These are phyloP conservation scores for Umimayanthus chanpuru DNA, from an alignment of 92 coral and sea anemone genomes.

Conservation along the genomic window DNA sequence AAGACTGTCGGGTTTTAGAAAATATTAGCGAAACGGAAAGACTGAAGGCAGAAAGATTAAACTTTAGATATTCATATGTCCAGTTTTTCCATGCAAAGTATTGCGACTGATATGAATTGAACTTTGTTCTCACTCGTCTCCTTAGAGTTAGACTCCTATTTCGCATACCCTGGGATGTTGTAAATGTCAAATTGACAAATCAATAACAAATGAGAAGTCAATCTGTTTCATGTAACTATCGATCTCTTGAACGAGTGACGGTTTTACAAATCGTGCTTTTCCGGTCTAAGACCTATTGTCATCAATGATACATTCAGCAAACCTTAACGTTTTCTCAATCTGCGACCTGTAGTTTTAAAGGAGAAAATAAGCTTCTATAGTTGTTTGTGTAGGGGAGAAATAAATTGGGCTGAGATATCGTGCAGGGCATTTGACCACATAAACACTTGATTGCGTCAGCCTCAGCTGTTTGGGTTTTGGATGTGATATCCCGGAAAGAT, in stretches of 20 bases:
- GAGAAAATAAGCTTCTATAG: background rate
- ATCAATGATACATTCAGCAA: background rate
- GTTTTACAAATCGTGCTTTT: slow-evolving; percentile 35
- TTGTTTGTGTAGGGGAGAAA: background rate
- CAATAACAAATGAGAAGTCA: slow-evolving; percentile 2
- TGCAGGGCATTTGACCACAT: slow-evolving; percentile 22
- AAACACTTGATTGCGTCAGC: background rate
- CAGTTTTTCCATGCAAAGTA: background rate
- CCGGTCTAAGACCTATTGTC: slow-evolving; percentile 15
- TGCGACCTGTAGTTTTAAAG: background rate
- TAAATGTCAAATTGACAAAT: background rate
- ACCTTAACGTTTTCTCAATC: background rate
- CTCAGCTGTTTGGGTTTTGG: background rate
- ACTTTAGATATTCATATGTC: too few relatives aligned
- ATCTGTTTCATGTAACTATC: slow-evolving; percentile 37
- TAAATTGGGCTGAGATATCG: slow-evolving; percentile 4
- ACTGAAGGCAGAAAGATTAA: background rate
- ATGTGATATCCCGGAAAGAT: slow-evolving; percentile 28
- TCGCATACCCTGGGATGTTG: background rate
- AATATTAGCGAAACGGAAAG: background rate
- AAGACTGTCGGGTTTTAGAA: background rate
- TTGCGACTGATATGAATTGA: background rate
- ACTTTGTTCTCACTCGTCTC: slow-evolving; percentile 11
- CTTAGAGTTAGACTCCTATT: background rate
- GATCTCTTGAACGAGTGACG: slow-evolving; percentile 36